A percentile compares a stretch with the other conserved stretches of the same genome.
Evolutionary conservation across 2,797 vertebrate genomes (phyloP).

Genomic region (Phoeniculus purpureus): DNA sequence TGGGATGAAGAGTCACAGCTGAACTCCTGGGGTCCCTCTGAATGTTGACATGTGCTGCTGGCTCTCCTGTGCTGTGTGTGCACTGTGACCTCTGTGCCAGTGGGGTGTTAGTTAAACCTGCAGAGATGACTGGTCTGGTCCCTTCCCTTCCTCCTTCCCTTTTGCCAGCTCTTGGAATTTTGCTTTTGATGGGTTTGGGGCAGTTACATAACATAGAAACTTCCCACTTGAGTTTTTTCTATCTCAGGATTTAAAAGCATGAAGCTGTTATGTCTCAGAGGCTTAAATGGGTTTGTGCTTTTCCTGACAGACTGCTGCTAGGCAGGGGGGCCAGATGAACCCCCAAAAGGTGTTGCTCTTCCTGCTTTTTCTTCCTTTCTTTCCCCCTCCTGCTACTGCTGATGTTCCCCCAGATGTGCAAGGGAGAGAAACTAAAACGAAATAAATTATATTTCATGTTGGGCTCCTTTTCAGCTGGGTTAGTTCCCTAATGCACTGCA

Average conservation of each 20-base stretch:
- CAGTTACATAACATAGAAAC: neutral
- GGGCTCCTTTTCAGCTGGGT: neutral
- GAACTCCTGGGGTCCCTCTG: neutral
- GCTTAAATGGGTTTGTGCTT: neutral
- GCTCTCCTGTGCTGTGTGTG: neutral
- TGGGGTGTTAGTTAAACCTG: fast-evolving
- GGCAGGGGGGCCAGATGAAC: fast-evolving
- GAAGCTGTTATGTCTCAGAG: neutral
- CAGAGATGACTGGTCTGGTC: neutral
- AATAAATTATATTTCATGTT: neutral
- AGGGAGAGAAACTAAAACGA: neutral
- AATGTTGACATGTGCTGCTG: fast-evolving
- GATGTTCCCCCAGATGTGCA: neutral
- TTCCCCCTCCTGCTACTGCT: neutral
- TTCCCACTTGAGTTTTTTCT: neutral
- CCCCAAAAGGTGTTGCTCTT: fast-evolving
- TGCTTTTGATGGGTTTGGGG: neutral
- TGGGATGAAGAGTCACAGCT: neutral
- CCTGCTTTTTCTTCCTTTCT: neutral
- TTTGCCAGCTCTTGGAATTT: neutral
- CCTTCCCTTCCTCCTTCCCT: neutral
- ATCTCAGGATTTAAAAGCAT: neutral
- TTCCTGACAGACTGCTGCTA: neutral
- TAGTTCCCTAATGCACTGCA: neutral
- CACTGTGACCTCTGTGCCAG: neutral